Evolutionary conservation across 2,113 vertebrate genomes (phyloP), one percentile per base, ranked within the genome.

Genomic region (Podarcis raffonei): DNA sequence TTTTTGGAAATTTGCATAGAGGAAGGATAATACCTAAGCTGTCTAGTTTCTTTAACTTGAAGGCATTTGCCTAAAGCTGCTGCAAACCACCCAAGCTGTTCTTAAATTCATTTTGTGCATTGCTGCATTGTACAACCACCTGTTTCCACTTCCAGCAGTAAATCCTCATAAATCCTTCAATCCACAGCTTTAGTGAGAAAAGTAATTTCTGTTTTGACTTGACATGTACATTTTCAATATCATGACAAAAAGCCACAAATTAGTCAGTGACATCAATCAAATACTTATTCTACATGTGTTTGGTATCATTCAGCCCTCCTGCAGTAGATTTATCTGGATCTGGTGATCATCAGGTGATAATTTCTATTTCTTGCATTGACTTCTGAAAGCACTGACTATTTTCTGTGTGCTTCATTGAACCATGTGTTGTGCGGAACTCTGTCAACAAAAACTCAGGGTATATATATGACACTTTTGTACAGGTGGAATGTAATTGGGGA

Each of bases 161-260:
- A 57, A 85, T 75, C 83, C 83, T 84, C 68, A 84, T 72, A 72
- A 53, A 77, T 84, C 23, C 39, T 74, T 74, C 83, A 74, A 35
- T 16, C 27, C 68, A 84, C 16, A 53, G 39, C 66, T 84, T 71
- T 16, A 84, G 27, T 32, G 81, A 84, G 18, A 22, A 72, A 72
- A 72, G 16, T 48, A 71, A 71, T 71, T 71, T 57, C 69, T 35
- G 69, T 84, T 84, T 74, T 74, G 68, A 57, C 18, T 74, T 74
- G 69, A 53, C 69, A 75, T 6, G 3, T 25, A 72, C 27, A 75
- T 74, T 85, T 75, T 75, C 69, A 85, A 8, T n/a, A 84, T 59
- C 48, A 84, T 74, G 69, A 57, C 30, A 30, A 53, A 72, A 53
- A 85, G 66, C 27, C n/a, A 85, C 23, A n/a, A 75, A 35, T 57